Evolutionary conservation across 2,113 vertebrate genomes (phyloP).

Genomic region (Nothobranchius furzeri): DNA sequence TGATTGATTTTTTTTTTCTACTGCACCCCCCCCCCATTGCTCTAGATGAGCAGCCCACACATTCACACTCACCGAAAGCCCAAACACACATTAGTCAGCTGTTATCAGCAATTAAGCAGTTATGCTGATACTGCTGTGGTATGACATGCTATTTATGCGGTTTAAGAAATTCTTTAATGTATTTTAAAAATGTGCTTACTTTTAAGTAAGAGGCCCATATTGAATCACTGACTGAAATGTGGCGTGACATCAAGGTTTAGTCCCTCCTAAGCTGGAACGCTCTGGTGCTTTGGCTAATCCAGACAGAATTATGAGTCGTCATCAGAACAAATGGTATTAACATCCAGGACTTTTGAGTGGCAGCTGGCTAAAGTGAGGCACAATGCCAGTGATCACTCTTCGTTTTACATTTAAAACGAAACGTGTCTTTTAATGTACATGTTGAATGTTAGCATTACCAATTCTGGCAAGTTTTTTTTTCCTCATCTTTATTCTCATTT

Average conservation of each 20-base stretch:
- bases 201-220: slow-evolving; percentile 14
- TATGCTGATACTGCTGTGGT: slow-evolving; percentile 12
- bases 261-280: slow-evolving; percentile 41
- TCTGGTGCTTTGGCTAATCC: slow-evolving; percentile 61
- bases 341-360: slow-evolving; percentile 40
- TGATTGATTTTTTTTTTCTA: neutral
- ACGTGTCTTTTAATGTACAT: too few species aligned
- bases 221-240: slow-evolving; percentile 32
- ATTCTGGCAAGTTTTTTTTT: too few species aligned
- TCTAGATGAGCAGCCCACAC: slow-evolving; percentile 23
- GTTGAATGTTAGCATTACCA: too few species aligned
- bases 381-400: slow-evolving; percentile 11
- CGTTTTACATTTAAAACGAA: neutral
- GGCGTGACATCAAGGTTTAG: slow-evolving; percentile 41
- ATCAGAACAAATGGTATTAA: slow-evolving; percentile 56
- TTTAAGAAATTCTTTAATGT: neutral
- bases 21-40: slow-evolving; percentile 6
- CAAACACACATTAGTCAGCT: slow-evolving; percentile 42
- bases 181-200: slow-evolving; percentile 14
- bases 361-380: slow-evolving; percentile 16
- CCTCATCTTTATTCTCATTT: too few species aligned
- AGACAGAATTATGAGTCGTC: slow-evolving; percentile 57
- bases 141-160: slow-evolving; percentile 25
- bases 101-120: slow-evolving; percentile 44
- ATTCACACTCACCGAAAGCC: slow-evolving; percentile 11